Evolutionary conservation across 2,888 invertebrate species (phyloP), one percentile per base, ranked within the genome.

Genomic region (Agonum fuliginosum): DNA sequence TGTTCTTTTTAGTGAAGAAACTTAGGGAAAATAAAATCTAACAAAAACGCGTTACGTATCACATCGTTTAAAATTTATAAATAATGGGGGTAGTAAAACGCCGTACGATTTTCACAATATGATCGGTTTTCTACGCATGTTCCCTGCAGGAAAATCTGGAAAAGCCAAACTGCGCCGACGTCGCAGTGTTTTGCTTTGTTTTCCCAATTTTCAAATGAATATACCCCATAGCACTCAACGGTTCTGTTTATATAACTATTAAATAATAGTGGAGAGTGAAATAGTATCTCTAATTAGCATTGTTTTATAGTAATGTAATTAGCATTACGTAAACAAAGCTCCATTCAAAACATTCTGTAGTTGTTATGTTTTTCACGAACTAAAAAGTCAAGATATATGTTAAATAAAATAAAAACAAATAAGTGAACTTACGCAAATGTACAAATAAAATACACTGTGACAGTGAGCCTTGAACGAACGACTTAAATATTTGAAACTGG

Each of bases 1-100:
- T 91, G 83, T 82, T 86, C 83, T 73, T 78, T 69, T 30, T 67
- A 14, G 41, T 41, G 17, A 69, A 12, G 46, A 34, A 41, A 48
- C 41, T 70, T 73, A 69, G 78, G 48, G 20, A 80, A 80, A 79
- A 79, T 79, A 77, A 81, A 80, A 80, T 79, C 79, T 79, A 78
- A 72, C 41, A 41, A n/a, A 41, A 67, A 67, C 34, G 30, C 30
- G 37, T 19, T 67, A 41, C 5, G 37, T 41, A 67, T 67, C 78
- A 74, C 80, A 70, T 79, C 79, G 80, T 30, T 78, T 79, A 24
- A n/a, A 24, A 54, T 54, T 30, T 62, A 62, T 62, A 62, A 62
- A 62, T 62, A 62, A 62, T 62, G 30, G 30, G 30, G 58, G 58
- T 62, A 30, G 34, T 62, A 30, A 54, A 54, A 14, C n/a, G 14